phyloP scores from a whole-genome alignment of 2,888 invertebrate genomes.

The Cosmopolites sordidus region DNA sequence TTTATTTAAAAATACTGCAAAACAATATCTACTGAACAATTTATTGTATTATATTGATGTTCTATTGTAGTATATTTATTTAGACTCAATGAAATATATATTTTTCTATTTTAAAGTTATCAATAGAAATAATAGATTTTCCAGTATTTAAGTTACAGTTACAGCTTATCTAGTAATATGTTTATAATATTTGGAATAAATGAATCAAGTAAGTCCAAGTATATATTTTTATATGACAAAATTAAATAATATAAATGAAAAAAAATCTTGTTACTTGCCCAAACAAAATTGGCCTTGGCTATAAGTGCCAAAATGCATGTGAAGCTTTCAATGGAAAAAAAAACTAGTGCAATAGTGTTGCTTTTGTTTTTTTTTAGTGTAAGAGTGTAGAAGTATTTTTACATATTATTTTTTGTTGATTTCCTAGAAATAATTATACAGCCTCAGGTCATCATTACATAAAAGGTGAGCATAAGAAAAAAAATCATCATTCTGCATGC shows the following conservation, averaged over 20 bases:
- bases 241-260: not conserved
- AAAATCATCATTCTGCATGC: conserved; percentile 21
- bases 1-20: not conserved
- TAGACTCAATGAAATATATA: not conserved
- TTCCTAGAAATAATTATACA: conserved; percentile 46
- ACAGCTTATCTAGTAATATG: conserved; percentile 1
- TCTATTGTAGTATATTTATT: not conserved
- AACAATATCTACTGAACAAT: not conserved
- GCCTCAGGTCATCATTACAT: conserved; percentile 40
- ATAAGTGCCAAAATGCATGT: conserved; percentile 8
- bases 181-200: not conserved
- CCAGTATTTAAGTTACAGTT: not conserved
- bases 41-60: not conserved
- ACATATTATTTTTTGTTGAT: conserved; percentile 41
- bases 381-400: conserved; percentile 31
- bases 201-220: not conserved
- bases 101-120: not conserved
- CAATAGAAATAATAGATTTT: not conserved
- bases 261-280: not conserved
- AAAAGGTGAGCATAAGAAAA: conserved; percentile 44
- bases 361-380: conserved; percentile 25
- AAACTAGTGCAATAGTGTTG: conserved; percentile 15
- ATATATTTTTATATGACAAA: not conserved
- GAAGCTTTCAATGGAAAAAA: conserved; percentile 6
- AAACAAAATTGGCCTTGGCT: too few species aligned